Conservation (phyloP, 2,888 invertebrate species). For the Incurvaria masculella region DNA sequence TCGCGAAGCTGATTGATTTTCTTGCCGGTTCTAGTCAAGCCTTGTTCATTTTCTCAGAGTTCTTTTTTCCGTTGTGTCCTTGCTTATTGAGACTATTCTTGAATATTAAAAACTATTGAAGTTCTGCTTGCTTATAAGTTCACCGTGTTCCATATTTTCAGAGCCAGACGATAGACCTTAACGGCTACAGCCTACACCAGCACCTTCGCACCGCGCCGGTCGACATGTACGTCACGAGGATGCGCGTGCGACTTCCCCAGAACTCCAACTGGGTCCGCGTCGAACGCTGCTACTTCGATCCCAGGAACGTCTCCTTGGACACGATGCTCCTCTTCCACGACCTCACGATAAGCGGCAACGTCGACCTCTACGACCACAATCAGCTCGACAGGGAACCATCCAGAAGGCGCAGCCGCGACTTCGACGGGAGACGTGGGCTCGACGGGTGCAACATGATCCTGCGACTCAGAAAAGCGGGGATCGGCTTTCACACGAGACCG, state of each 20-base stretch:
- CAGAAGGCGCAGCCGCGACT: slow-evolving; percentile 31
- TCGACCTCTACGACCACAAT: slow-evolving; percentile 56
- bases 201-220: slow-evolving; percentile 60
- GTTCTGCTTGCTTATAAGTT: no score
- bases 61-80: no score
- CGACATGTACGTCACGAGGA: slow-evolving; percentile 68
- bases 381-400: slow-evolving; percentile 10
- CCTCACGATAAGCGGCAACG: slow-evolving; percentile 73
- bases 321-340: slow-evolving; percentile 77
- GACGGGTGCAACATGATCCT: slow-evolving; percentile 76
- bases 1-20: no score
- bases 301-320: slow-evolving; percentile 68
- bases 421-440: slow-evolving; percentile 33
- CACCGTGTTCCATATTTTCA: no score
- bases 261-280: slow-evolving; percentile 68
- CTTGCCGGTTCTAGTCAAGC: no score
- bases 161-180: slow-evolving; percentile 54
- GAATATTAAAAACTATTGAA: no score
- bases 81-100: no score
- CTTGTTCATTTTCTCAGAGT: no score
- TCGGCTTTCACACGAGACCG: slow-evolving; percentile 73
- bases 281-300: slow-evolving; percentile 73
- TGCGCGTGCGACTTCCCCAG: slow-evolving; percentile 66
- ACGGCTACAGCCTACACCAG: slow-evolving; percentile 64
- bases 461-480: slow-evolving; percentile 71